A percentile compares a stretch with the other conserved stretches of the same genome.
These are phyloP conservation scores for Leistus spinibarbis DNA, from an alignment of 2,888 invertebrate species.

Conservation along the genomic window DNA sequence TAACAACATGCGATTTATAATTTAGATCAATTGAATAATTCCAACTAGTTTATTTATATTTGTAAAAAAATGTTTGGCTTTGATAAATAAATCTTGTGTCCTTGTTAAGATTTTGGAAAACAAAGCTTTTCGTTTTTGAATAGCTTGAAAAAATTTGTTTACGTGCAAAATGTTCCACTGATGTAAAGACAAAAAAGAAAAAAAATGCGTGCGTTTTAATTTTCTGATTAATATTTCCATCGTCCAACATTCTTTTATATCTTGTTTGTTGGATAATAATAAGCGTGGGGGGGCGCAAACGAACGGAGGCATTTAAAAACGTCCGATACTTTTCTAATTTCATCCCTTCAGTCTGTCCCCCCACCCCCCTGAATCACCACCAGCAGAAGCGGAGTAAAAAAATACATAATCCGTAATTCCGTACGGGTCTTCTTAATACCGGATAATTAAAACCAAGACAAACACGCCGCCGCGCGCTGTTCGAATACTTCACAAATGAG, in stretches of 20 bases:
- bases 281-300: not conserved
- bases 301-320: constrained; percentile 32
- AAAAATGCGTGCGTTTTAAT: constrained; percentile 27
- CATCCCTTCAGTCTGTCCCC: constrained; percentile 1
- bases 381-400: constrained; percentile 6
- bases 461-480: constrained; percentile 8
- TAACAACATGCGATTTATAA: too few species aligned
- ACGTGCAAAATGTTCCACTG: constrained; percentile 2
- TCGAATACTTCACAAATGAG: constrained; percentile 30
- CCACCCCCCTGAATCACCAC: not conserved
- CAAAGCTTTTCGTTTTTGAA: not conserved
- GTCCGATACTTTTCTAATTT: constrained; percentile 39
- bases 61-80: too few species aligned
- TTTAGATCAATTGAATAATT: too few species aligned
- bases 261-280: constrained; percentile 39
- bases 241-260: constrained; percentile 35
- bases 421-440: constrained; percentile 29
- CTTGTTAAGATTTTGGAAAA: not conserved
- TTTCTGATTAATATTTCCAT: constrained; percentile 34
- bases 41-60: too few species aligned
- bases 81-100: too few species aligned
- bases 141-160: not conserved
- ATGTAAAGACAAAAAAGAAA: constrained; percentile 13
- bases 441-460: constrained; percentile 38
- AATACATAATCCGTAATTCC: constrained; percentile 38